A percentile compares a stretch with the other conserved stretches of the same genome.
These are phyloP conservation scores for Beris morrisii DNA, from an alignment of 2,888 invertebrate species.

Conservation along the genomic window DNA sequence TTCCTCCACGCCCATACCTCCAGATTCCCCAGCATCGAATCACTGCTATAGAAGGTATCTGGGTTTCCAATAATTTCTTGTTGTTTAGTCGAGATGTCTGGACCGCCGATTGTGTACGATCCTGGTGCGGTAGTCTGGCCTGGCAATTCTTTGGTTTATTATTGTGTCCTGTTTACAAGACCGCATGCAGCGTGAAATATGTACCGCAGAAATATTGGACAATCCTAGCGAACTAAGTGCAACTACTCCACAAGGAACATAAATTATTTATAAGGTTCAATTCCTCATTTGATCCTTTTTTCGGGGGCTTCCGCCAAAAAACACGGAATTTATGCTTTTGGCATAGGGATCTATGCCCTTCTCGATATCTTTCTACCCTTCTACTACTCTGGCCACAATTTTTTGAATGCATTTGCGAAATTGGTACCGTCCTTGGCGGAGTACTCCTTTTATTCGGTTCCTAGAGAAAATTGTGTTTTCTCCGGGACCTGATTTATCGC, in stretches of 20 bases:
- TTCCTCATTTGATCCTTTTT: conserved; percentile 22
- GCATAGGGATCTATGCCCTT: conserved; percentile 17
- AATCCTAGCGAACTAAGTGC: conserved; percentile 24
- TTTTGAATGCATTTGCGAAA: conserved; percentile 30
- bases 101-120: too few species aligned
- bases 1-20: too few species aligned
- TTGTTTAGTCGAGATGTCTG: too few species aligned
- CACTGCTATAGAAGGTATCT: too few species aligned
- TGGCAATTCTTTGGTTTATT: too few species aligned
- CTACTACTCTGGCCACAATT: conserved; percentile 14
- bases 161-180: conserved; percentile 1
- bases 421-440: conserved; percentile 19
- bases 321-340: conserved; percentile 17
- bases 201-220: conserved; percentile 19
- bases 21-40: too few species aligned
- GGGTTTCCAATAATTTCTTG: too few species aligned
- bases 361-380: not conserved
- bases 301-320: conserved; percentile 3
- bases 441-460: not conserved
- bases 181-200: conserved; percentile 28
- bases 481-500: conserved; percentile 21
- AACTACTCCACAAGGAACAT: conserved; percentile 16
- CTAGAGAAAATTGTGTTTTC: conserved; percentile 21
- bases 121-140: too few species aligned
- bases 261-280: conserved; percentile 31